These are phyloP conservation scores for Aphaenogaster floridana DNA, from an alignment of 1,140 invertebrate genomes.

Conservation along the genomic window DNA sequence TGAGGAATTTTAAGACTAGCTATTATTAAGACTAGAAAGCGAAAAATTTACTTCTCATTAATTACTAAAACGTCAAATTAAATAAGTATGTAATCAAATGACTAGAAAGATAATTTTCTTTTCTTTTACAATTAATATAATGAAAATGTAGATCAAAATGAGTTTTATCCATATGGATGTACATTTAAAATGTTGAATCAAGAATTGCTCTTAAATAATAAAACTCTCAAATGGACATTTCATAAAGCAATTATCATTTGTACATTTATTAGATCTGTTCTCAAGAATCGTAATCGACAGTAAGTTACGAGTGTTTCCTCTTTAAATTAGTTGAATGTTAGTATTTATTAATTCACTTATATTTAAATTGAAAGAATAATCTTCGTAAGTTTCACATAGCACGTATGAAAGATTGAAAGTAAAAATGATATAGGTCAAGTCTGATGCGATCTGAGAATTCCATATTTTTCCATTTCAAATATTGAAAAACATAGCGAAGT, in stretches of 20 bases:
- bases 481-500: constrained; percentile 29
- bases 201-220: not conserved
- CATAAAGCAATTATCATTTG: not conserved
- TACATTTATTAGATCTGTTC: not conserved
- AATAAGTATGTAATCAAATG: constrained; percentile 14
- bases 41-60: not conserved
- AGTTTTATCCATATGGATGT: not conserved
- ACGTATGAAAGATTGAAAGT: not conserved
- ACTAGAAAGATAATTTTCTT: not conserved
- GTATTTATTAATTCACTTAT: not conserved
- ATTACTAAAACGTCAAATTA: constrained; percentile 21
- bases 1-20: not conserved
- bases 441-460: not conserved
- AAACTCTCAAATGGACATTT: not conserved
- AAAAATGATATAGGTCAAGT: not conserved
- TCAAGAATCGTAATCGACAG: not conserved
- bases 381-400: not conserved
- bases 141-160: not conserved
- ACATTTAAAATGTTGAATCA: not conserved
- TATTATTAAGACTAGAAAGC: not conserved
- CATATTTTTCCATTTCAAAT: not conserved
- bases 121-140: constrained; percentile 20
- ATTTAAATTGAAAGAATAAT: constrained; percentile 1
- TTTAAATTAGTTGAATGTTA: constrained; percentile 4
- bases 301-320: not conserved